These are phyloP conservation scores for Apocrypta bakeri DNA, from an alignment of 1,140 invertebrate species.

Conservation along the genomic window DNA sequence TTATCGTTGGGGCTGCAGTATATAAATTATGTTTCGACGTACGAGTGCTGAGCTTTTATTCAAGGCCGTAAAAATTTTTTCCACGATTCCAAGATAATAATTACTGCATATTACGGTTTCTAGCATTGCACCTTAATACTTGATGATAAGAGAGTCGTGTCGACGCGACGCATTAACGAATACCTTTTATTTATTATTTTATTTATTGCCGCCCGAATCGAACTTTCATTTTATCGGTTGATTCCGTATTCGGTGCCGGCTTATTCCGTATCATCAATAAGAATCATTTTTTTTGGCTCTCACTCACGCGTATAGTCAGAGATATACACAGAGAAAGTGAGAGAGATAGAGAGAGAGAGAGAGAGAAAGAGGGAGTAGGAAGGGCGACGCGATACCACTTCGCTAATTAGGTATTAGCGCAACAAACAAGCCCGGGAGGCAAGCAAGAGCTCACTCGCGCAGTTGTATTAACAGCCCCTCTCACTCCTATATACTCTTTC, in stretches of 20 bases:
- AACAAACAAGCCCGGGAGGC: conserved; percentile 66
- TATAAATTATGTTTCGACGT: conserved; percentile 36
- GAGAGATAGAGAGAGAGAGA: neutral
- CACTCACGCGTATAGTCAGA: no score
- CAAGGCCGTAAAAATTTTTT: neutral
- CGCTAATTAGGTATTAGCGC: conserved; percentile 73
- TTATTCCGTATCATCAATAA: neutral
- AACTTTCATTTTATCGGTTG: neutral
- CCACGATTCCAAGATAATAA: conserved; percentile 22
- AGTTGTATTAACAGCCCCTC: conserved; percentile 48
- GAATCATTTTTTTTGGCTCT: neutral
- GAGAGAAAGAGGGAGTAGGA: neutral
- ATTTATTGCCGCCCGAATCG: neutral
- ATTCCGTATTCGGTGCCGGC: neutral
- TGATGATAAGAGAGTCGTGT: neutral
- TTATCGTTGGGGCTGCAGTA: conserved; percentile 2
- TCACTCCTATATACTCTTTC: conserved; percentile 24
- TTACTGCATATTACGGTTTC: neutral
- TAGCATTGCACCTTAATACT: neutral
- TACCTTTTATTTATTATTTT: no score
- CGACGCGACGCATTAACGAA: neutral
- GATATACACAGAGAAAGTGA: no score
- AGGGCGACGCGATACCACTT: conserved; percentile 67
- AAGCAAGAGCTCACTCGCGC: conserved; percentile 55
- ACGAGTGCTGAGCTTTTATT: conserved; percentile 22